phyloP scores from a whole-genome alignment of 92 coral and sea anemone genomes.

The Bergia puertoricense region DNA sequence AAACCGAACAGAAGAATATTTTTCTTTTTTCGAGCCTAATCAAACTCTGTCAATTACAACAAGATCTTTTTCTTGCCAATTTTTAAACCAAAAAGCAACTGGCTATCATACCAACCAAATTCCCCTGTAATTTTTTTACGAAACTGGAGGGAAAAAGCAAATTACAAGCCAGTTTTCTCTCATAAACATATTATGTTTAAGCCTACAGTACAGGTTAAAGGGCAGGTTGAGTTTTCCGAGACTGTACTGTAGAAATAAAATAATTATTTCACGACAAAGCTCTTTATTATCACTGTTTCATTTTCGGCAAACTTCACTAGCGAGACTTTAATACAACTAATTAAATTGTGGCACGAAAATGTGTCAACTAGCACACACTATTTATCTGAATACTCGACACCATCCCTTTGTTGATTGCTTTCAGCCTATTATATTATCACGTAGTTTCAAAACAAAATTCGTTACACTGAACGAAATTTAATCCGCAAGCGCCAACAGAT shows the following conservation, averaged over 20 bases:
- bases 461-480: not conserved
- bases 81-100: not conserved
- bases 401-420: not conserved
- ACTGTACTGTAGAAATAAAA: not conserved
- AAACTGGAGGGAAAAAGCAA: not conserved
- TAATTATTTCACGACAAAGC: not conserved
- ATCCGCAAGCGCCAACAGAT: not conserved
- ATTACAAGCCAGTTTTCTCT: not conserved
- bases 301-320: conserved; percentile 12
- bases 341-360: conserved; percentile 15
- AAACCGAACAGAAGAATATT: not conserved
- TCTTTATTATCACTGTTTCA: not conserved
- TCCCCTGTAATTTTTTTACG: not conserved
- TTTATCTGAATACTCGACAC: not conserved
- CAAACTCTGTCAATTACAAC: not conserved
- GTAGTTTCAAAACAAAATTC: not conserved
- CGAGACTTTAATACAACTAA: conserved; percentile 21
- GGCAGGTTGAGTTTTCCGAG: not conserved
- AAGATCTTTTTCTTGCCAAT: not conserved
- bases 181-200: not conserved
- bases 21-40: not conserved
- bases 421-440: not conserved
- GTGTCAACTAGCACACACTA: not conserved
- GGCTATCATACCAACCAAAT: not conserved
- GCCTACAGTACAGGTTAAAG: not conserved